Evolutionary conservation across 1,140 invertebrate genomes (phyloP).

Genomic region (Drosophila busckii): DNA sequence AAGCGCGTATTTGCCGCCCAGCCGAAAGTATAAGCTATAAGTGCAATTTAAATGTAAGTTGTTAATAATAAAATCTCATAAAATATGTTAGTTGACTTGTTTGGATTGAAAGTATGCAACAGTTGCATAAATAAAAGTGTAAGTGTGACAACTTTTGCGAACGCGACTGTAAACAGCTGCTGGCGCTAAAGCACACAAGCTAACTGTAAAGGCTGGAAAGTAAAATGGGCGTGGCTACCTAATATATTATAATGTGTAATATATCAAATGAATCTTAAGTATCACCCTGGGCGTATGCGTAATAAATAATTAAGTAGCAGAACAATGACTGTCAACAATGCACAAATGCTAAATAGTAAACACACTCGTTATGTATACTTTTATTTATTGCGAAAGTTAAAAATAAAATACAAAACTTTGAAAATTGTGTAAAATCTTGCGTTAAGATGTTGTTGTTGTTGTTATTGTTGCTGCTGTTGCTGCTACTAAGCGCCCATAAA

Average conservation of each 20-base stretch:
- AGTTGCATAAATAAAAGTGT: no score
- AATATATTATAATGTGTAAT: no score
- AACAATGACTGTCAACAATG: no score
- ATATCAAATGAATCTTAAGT: no score
- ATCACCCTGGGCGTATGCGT: no score
- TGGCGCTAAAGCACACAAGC: no score
- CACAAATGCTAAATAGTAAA: no score
- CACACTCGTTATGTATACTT: slow-evolving; percentile 9
- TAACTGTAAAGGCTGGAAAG: no score
- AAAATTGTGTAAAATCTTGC: slow-evolving; percentile 27
- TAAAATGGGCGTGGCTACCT: no score
- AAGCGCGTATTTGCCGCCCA: slow-evolving; percentile 57
- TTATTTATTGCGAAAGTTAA: slow-evolving; percentile 30
- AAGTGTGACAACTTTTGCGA: not conserved
- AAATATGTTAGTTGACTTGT: not conserved
- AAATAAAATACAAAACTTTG: slow-evolving; percentile 22
- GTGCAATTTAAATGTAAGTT: slow-evolving; percentile 8
- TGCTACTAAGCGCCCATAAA: slow-evolving; percentile 25
- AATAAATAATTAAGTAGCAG: no score
- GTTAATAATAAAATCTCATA: slow-evolving; percentile 18
- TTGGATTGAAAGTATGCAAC: slow-evolving; percentile 13
- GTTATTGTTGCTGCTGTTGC: no score
- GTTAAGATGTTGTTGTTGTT: no score
- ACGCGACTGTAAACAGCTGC: slow-evolving; percentile 5
- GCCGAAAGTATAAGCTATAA: slow-evolving; percentile 29